phyloP scores from a whole-genome alignment of 2,113 vertebrate genomes.

The Perccottus glenii region DNA sequence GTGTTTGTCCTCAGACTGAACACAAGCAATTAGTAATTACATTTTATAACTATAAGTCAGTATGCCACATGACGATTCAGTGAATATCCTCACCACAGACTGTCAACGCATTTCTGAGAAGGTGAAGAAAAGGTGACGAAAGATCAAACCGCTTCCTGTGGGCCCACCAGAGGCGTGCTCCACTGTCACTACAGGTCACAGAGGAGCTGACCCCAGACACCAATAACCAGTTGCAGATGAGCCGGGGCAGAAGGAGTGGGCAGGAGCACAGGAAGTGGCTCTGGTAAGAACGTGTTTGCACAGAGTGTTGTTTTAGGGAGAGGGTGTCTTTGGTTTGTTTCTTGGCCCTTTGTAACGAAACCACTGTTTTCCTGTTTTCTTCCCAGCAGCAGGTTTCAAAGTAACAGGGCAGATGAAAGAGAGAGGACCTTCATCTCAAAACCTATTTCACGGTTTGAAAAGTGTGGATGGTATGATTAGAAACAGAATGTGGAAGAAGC shows the following conservation, averaged over 20 bases:
- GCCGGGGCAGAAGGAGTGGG: slow-evolving; percentile 49
- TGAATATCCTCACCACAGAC: neutral
- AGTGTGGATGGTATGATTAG: slow-evolving; percentile 13
- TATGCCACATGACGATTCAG: slow-evolving; percentile 49
- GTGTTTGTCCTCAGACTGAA: no score
- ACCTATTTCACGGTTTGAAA: neutral
- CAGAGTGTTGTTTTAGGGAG: slow-evolving; percentile 41
- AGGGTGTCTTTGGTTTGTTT: slow-evolving; percentile 46
- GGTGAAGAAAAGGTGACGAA: slow-evolving; percentile 44
- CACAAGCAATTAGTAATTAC: slow-evolving; percentile 1
- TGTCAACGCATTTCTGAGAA: slow-evolving; percentile 27
- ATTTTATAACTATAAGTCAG: slow-evolving; percentile 12
- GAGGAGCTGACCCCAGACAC: slow-evolving; percentile 47
- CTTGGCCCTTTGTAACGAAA: slow-evolving; percentile 32
- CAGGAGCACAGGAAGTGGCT: slow-evolving; percentile 55
- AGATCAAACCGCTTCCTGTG: slow-evolving; percentile 55
- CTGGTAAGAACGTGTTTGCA: slow-evolving; percentile 44
- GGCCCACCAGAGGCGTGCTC: slow-evolving; percentile 39
- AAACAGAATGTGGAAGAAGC: neutral
- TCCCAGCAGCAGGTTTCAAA: slow-evolving; percentile 39
- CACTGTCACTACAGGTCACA: slow-evolving; percentile 55
- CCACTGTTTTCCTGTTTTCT: slow-evolving; percentile 66
- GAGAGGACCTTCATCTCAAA: slow-evolving; percentile 16
- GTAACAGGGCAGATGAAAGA: slow-evolving; percentile 46
- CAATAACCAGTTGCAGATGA: slow-evolving; percentile 69